A percentile compares a stretch with the other conserved stretches of the same genome.
Evolutionary conservation across 2,797 vertebrate species (phyloP).

Genomic region (Petrocephalus sullivani): DNA sequence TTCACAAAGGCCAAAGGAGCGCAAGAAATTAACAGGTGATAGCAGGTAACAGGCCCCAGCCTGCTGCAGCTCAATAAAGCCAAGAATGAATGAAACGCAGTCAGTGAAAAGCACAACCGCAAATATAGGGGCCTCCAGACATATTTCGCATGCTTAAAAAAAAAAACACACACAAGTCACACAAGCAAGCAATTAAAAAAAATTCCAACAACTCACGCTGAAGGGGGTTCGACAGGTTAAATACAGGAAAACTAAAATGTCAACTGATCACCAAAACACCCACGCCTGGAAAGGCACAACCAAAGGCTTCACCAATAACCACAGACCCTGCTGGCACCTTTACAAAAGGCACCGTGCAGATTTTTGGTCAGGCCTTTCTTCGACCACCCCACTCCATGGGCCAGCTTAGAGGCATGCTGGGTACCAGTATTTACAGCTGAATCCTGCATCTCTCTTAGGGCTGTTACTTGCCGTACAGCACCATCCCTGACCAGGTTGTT

Average conservation of each 20-base stretch:
- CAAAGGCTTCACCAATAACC: neutral
- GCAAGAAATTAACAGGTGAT: neutral
- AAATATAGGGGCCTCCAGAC: neutral
- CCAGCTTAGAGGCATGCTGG: neutral
- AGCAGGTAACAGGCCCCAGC: neutral
- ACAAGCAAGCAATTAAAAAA: neutral
- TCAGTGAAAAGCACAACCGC: neutral
- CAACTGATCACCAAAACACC: neutral
- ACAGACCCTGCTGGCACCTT: neutral
- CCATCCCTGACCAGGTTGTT: neutral
- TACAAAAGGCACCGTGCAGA: neutral
- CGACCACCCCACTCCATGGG: neutral
- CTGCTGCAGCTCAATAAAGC: neutral
- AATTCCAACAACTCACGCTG: neutral
- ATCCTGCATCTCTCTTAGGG: neutral
- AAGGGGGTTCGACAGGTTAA: neutral
- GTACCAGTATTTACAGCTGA: neutral
- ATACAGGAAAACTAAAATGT: neutral
- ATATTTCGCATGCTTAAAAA: neutral
- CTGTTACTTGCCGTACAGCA: too few species aligned
- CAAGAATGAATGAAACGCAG: neutral
- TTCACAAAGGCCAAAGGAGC: neutral
- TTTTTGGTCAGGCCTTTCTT: neutral
- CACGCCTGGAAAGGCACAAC: neutral
- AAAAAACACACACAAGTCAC: neutral